Percentiles rank a stretch among this genome's conserved stretches.
Conservation (phyloP, 2,888 invertebrate species). For the Leptinotarsa rubiginosa region DNA sequence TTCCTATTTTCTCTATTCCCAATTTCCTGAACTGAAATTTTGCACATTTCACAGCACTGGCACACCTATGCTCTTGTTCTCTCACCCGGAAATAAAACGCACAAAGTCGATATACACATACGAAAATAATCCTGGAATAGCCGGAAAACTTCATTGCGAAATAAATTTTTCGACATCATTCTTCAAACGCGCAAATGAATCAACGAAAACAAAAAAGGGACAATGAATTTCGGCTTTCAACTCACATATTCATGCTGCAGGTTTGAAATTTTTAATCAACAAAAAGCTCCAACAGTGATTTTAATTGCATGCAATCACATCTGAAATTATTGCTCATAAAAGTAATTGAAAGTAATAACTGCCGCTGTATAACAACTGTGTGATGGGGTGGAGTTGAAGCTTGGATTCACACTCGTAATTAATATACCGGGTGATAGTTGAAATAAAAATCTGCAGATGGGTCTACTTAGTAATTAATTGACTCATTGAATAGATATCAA, state of each 20-base stretch:
- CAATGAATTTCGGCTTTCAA: conserved; percentile 22
- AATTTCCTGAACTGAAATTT: too few species aligned
- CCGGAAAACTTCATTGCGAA: neutral
- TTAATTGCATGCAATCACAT: conserved; percentile 63
- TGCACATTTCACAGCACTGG: neutral
- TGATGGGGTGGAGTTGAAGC: conserved; percentile 15
- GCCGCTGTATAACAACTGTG: conserved; percentile 32
- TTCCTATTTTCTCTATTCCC: too few species aligned
- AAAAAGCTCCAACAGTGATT: conserved; percentile 62
- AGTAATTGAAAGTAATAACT: conserved; percentile 64
- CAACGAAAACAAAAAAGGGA: conserved; percentile 21
- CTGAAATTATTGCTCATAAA: conserved; percentile 61
- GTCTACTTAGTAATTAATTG: too few species aligned
- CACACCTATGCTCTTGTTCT: neutral
- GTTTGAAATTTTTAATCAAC: conserved; percentile 61
- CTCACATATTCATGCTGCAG: conserved; percentile 29
- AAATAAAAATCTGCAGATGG: neutral
- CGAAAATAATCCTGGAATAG: neutral
- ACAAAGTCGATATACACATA: neutral
- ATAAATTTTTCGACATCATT: neutral
- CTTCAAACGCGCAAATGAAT: conserved; percentile 8
- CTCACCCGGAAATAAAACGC: neutral
- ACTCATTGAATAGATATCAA: too few species aligned
- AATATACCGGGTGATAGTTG: conserved; percentile 5
- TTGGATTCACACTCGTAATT: conserved; percentile 12